Conservation (phyloP, 1,140 invertebrate species). For the Aphaenogaster ashmeadi region DNA sequence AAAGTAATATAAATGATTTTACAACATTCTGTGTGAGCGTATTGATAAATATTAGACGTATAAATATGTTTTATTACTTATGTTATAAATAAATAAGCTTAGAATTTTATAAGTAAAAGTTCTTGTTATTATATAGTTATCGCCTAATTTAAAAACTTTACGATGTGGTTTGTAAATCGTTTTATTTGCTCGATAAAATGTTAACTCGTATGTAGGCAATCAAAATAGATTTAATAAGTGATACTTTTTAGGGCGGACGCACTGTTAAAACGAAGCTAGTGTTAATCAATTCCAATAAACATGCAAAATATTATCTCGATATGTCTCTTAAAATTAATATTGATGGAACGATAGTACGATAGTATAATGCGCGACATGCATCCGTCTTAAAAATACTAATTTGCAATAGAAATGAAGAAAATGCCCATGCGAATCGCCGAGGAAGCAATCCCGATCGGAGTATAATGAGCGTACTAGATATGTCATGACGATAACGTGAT, state of each 20-base stretch:
- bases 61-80: constrained; percentile 11
- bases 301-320: constrained; percentile 30
- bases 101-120: constrained; percentile 9
- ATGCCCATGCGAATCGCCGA: constrained; percentile 27
- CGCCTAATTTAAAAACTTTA: neutral
- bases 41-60: constrained; percentile 3
- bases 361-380: constrained; percentile 34
- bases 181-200: constrained; percentile 62
- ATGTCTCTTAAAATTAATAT: constrained; percentile 23
- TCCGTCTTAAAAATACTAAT: constrained; percentile 66
- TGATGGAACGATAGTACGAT: neutral
- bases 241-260: constrained; percentile 56
- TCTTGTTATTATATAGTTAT: constrained; percentile 22
- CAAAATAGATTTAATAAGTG: constrained; percentile 65
- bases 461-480: constrained; percentile 76
- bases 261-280: constrained; percentile 44
- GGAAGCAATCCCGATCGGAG: constrained; percentile 63
- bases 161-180: constrained; percentile 21
- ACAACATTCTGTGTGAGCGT: neutral
- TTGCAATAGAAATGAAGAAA: constrained; percentile 39
- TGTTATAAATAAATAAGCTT: constrained; percentile 19
- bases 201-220: constrained; percentile 70
- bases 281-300: constrained; percentile 27
- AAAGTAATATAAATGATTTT: constrained; percentile 11
- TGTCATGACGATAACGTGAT: constrained; percentile 73